Evolutionary conservation across 2,797 vertebrate species (phyloP), one percentile per base, ranked within the genome.

Genomic region (Pogonophryne albipinna): DNA sequence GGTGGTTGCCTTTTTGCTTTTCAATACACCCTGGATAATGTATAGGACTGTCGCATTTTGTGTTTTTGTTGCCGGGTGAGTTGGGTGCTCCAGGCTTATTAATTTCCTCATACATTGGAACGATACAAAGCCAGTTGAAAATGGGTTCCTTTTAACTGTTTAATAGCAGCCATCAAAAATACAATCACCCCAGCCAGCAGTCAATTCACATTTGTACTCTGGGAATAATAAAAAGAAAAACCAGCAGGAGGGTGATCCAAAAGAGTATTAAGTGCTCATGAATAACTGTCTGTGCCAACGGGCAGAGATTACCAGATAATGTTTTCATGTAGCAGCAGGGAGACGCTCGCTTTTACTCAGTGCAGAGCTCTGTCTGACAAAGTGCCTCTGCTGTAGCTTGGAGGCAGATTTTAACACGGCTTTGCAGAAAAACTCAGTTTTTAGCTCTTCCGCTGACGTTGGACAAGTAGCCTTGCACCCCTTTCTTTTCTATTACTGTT

Each of bases 241-340:
- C 15, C 59, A 2, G 65, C 75, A 51, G 72, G 74, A 78, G 68
- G 57, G 52, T 74, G 76, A 85, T 85, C 84, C 47, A 34, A 41
- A 78, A 27, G 65, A 79, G 83, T 45, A 78, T 88, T 79, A 88
- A 83, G 64, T 78, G 74, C 72, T 89, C 76, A 85, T 82, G 84
- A 89, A 87, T 78, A 84, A 71, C 10, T 51, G 72, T 68, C 66
- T 72, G 69, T 10, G 82, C 84, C 87, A 70, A 74, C 52, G 60
- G 85, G 71, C 87, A 87, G 44, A 88, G 86, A 86, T 90, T 87
- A 88, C 51, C 78, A 79, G 82, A 88, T 85, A 84, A 81, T 83
- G 85, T 89, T 85, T 85, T 68, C 72, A 34, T 80, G 85, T 77
- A 78, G 17, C 65, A 38, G 71, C 63, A 56, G 84, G 64, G 76